Evolutionary conservation across 1,140 invertebrate genomes (phyloP).

Genomic region (Caligus rogercresseyi): DNA sequence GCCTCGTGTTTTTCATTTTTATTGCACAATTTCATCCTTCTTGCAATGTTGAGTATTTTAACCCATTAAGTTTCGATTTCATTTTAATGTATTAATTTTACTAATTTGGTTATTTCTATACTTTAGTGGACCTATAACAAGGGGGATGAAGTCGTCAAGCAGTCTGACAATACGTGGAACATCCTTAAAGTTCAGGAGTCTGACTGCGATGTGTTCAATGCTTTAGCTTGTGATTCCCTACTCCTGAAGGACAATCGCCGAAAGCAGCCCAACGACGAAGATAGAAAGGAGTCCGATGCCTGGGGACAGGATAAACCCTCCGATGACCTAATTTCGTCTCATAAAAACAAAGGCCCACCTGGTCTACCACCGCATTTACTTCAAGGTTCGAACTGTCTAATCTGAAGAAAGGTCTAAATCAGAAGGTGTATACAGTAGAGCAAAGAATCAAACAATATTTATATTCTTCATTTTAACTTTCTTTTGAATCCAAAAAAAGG

Average conservation of each 20-base stretch:
- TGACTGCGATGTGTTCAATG: conserved; percentile 11
- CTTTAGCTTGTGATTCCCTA: conserved; percentile 9
- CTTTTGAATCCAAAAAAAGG: no score
- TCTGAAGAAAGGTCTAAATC: no score
- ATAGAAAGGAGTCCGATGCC: background rate
- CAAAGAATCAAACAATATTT: no score
- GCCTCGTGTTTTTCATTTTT: background rate
- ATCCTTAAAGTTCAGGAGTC: background rate
- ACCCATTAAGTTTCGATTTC: no score
- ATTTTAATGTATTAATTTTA: no score
- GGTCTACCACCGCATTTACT: conserved; percentile 9
- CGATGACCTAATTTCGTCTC: background rate
- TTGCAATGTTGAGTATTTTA: no score
- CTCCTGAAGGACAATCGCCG: conserved; percentile 1
- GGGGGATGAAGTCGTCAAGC: background rate
- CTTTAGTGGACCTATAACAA: conserved; percentile 2
- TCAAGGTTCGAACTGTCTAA: no score
- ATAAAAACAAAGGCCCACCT: conserved; percentile 10
- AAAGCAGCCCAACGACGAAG: background rate
- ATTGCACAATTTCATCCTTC: background rate
- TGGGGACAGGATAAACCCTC: conserved; percentile 14
- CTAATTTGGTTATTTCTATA: no score
- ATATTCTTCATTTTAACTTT: no score
- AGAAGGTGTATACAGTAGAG: no score
- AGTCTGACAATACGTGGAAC: background rate